Evolutionary conservation across 2,888 invertebrate genomes (phyloP), one percentile per base, ranked within the genome.

Genomic region (Aquatica leii): DNA sequence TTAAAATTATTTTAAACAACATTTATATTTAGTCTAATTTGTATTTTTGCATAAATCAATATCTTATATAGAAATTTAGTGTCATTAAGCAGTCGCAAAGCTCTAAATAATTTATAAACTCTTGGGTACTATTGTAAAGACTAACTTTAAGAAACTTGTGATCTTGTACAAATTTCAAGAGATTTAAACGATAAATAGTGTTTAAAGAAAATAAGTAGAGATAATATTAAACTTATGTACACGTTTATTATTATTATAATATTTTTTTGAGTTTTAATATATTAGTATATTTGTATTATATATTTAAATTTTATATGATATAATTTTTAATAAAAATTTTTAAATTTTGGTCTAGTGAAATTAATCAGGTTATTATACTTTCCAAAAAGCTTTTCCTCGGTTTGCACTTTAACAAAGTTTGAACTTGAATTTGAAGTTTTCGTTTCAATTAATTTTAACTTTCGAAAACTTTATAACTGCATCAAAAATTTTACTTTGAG

Each of bases 41-140:
- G n/a, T n/a, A n/a, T n/a, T n/a, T n/a, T n/a, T n/a, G n/a, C n/a
- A n/a, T n/a, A n/a, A n/a, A n/a, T n/a, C n/a, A n/a, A n/a, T n/a
- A n/a, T n/a, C n/a, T n/a, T n/a, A n/a, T n/a, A n/a, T n/a, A n/a
- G n/a, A n/a, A n/a, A n/a, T n/a, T n/a, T n/a, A n/a, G n/a, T n/a
- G n/a, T 24, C 6, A 24, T 24, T 6, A 24, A 37, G 37, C 37
- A 37, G 2, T 18, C 2, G n/a, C 18, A 46, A 18, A 11, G 18
- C 11, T 17, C 18, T 17, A 46, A 18, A 46, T 18, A 46, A 46
- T 46, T 46, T 46, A 46, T 46, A 46, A 46, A 46, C 46, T 46
- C 46, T 11, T 11, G 46, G 46, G 46, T 18, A 1, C 46, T 46
- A 46, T 46, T 11, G 20, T 8, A 46, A 20, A 18, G 17, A 46